Evolutionary conservation across 2,113 vertebrate genomes (phyloP).

Genomic region (Pomatostomus ruficeps): DNA sequence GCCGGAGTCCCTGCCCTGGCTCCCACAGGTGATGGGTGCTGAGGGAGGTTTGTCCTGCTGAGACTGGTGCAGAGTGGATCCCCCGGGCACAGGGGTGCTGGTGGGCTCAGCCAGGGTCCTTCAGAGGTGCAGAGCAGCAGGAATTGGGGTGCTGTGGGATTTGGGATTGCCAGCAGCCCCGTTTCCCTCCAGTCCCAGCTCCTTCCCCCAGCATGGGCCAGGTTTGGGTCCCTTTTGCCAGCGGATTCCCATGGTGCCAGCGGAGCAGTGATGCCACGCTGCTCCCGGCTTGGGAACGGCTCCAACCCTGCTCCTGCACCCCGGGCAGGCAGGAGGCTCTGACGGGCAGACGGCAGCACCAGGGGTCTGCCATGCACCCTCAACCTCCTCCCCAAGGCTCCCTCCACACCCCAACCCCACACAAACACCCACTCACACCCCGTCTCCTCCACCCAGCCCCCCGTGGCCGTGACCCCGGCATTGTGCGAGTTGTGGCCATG

Average conservation of each 20-base stretch:
- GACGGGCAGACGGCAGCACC: background rate
- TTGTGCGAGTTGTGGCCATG: accelerated
- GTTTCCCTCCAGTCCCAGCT: background rate
- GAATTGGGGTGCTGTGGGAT: accelerated
- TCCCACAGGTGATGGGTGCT: background rate
- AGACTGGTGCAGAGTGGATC: background rate
- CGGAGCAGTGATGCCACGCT: accelerated
- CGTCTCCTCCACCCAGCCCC: background rate
- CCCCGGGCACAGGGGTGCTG: background rate
- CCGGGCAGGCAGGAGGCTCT: background rate
- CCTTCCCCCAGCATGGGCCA: accelerated
- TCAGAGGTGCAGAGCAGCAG: background rate
- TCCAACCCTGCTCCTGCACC: background rate
- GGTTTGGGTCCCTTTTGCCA: background rate
- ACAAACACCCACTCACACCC: background rate
- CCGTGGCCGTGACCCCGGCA: background rate
- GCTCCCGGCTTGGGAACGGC: background rate
- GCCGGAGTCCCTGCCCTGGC: accelerated
- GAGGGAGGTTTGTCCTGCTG: background rate
- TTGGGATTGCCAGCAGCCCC: background rate
- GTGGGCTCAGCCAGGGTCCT: background rate
- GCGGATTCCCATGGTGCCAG: accelerated
- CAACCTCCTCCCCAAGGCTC: background rate
- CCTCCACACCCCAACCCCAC: background rate
- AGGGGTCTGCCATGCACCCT: background rate